Conservation (phyloP, 2,888 invertebrate genomes). For the Biston betularia region DNA sequence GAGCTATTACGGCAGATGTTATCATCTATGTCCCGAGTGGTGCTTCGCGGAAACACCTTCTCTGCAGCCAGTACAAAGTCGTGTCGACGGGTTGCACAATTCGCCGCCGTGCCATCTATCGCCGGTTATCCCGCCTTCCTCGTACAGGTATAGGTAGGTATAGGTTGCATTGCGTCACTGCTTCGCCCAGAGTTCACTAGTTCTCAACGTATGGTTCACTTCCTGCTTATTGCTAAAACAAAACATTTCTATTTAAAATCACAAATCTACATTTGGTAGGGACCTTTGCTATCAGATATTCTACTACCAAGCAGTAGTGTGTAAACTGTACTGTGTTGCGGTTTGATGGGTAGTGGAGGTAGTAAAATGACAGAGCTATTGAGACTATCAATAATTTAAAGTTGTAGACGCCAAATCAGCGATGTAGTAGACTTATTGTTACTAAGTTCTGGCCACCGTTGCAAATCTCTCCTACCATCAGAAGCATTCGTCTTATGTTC, state of each 20-base stretch:
- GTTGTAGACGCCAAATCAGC: too few relatives aligned
- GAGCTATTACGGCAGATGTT: conserved; percentile 4
- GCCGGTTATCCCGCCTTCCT: conserved; percentile 10
- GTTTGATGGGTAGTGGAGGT: too few relatives aligned
- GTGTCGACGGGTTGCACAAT: conserved; percentile 19
- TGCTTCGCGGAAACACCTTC: conserved; percentile 12
- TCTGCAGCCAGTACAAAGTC: conserved; percentile 4
- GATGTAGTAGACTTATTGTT: too few relatives aligned
- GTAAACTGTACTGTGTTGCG: too few relatives aligned
- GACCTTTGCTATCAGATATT: not conserved
- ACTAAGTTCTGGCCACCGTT: too few relatives aligned
- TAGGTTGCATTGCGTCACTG: conserved; percentile 1
- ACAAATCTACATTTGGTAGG: too few relatives aligned
- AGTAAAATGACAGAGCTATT: too few relatives aligned
- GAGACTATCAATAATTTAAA: too few relatives aligned
- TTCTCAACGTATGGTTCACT: not conserved
- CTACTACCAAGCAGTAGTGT: not conserved
- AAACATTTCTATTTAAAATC: not conserved
- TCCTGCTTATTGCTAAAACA: not conserved
- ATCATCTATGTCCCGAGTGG: conserved; percentile 1
- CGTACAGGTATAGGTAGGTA: not conserved
- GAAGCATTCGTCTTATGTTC: too few relatives aligned
- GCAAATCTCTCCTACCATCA: too few relatives aligned
- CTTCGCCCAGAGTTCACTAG: conserved; percentile 3
- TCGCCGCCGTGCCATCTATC: conserved; percentile 1